A percentile compares a stretch with the other conserved stretches of the same genome.
Conservation (phyloP, 2,888 invertebrate species). For the Dasypogon diadema region DNA sequence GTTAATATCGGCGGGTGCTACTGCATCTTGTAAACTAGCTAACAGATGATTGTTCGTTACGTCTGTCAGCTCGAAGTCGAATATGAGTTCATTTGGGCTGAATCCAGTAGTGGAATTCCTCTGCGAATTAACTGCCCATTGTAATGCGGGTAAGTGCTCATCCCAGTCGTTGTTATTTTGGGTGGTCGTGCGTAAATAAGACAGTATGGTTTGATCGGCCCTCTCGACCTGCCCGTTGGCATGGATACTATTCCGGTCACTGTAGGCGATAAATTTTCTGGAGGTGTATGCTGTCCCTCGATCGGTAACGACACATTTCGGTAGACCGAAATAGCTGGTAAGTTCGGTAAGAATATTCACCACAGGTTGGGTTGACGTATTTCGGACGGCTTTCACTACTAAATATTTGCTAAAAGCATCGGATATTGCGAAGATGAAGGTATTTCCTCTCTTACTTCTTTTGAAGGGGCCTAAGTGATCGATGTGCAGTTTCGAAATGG, state of each 20-base stretch:
- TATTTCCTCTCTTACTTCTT: conserved; percentile 6
- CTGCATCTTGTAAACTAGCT: neutral
- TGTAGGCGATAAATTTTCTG: neutral
- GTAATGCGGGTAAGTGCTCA: neutral
- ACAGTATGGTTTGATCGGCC: conserved; percentile 1
- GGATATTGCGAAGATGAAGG: neutral
- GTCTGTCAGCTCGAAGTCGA: neutral
- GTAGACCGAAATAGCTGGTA: conserved; percentile 12
- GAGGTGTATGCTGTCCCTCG: conserved; percentile 32
- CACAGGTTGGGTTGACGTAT: neutral
- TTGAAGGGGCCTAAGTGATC: conserved; percentile 40
- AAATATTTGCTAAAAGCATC: conserved; percentile 39
- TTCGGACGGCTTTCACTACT: conserved; percentile 46
- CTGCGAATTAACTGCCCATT: neutral
- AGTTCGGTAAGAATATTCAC: neutral
- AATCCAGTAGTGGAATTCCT: neutral
- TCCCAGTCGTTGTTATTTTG: neutral
- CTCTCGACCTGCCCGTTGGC: conserved; percentile 23
- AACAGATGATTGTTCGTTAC: neutral
- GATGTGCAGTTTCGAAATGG: conserved; percentile 24
- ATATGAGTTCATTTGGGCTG: neutral
- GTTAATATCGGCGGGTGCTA: neutral
- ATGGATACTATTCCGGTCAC: neutral
- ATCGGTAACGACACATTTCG: conserved; percentile 10
- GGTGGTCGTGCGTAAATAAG: neutral